Conservation (phyloP, 2,113 vertebrate species). For the Heliornis fulica region DNA sequence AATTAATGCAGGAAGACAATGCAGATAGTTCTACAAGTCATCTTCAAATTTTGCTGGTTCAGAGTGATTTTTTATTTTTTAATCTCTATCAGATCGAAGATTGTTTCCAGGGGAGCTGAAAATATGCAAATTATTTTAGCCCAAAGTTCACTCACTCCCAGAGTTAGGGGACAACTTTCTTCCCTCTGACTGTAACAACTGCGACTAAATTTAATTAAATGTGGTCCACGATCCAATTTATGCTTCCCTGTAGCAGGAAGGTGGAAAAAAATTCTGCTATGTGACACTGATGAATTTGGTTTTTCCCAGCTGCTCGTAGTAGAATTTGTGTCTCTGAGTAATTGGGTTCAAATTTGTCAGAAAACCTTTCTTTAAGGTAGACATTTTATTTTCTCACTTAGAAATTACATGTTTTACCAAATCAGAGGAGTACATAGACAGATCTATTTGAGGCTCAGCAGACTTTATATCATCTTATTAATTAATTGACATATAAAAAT, state of each 20-base stretch:
- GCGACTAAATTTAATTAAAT: slow-evolving; percentile 40
- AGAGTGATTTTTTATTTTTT: not conserved
- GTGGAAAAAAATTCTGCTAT: not conserved
- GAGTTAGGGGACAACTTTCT: not conserved
- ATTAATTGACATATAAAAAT: not conserved
- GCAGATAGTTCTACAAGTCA: not conserved
- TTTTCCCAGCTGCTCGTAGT: not conserved
- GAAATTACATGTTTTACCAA: not conserved
- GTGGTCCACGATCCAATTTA: slow-evolving; percentile 14
- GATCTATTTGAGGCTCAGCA: not conserved
- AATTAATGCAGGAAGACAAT: not conserved
- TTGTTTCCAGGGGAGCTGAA: not conserved
- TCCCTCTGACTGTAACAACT: not conserved
- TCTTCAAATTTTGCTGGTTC: not conserved
- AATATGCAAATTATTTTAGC: not conserved
- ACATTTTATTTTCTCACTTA: not conserved
- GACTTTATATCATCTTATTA: not conserved
- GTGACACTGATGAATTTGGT: slow-evolving; percentile 24
- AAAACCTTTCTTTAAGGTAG: not conserved
- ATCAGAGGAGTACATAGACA: not conserved
- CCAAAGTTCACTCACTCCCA: not conserved
- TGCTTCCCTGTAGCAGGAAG: not conserved
- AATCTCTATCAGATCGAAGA: not conserved
- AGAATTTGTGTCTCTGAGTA: not conserved
- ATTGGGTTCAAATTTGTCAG: not conserved